Base-by-base conservation (phyloP, 2,113 vertebrate species). In the Poeciliopsis retropinna region DNA sequence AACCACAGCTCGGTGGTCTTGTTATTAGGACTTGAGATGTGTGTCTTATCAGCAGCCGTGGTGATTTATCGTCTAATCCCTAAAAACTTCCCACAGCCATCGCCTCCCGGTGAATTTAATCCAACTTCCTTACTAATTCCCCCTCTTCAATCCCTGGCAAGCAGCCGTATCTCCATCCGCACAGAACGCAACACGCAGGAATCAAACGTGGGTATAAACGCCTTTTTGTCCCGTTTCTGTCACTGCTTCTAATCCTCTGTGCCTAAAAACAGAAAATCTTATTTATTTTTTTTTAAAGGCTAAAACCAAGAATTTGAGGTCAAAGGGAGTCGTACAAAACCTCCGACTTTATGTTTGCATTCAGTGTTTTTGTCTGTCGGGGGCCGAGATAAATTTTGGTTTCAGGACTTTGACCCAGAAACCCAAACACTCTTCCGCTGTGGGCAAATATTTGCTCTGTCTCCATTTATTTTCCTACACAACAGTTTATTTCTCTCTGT, bases 401-500 rank as follows among this genome's bases (percentile, higher is more conserved):
- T 67, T 76, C 69, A 88, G 75, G 80, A 91, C 92, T 93, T 91
- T 90, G 85, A 70, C 91, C 87, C 54, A 78, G 39, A 93, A 93
- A 93, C 92, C 91, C 90, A 93, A 94, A 92, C 87, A 94, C 41
- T 1, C 77, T 68, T 76, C 14, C 39, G 27, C 61, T 8, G 1
- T 70, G 30, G 79, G 30, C 84, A 87, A 92, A 92, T 91, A 91
- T 92, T 93, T 87, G 83, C 79, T 73, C 75, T 74, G 34, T 25
- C 15, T 47, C 75, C 32, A 61, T 78, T 78, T 84, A 32, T 34
- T 73, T 34, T 72, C 37, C 60, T 11, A n/a, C 60, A 76, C 57
- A 63, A 72, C 72, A 73, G 25, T 2, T 57, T 31, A 7, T 51
- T 41, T 78, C 22, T 65, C 30, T 67, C n/a, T 57, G 25, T 0